phyloP scores from a whole-genome alignment of 2,888 invertebrate genomes.

The Nephrotoma appendiculata region DNA sequence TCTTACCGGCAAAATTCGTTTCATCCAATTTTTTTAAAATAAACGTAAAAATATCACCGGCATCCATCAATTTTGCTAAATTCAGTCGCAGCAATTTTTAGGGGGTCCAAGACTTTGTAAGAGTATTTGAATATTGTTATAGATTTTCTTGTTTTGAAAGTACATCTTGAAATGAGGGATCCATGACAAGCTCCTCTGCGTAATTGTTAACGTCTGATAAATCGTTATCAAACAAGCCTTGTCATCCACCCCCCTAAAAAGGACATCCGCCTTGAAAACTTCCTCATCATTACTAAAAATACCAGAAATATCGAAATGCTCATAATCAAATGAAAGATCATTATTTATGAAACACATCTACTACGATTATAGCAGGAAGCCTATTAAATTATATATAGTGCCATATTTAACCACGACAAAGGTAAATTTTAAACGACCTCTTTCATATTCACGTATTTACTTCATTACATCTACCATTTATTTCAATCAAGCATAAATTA shows the following conservation, averaged over 20 bases:
- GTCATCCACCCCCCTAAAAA: neutral
- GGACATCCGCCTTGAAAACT: neutral
- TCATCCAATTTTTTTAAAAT: no score
- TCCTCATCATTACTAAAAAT: neutral
- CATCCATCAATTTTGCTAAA: no score
- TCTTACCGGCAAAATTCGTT: no score
- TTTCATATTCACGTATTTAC: no score
- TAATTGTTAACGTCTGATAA: neutral
- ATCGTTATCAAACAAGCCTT: neutral
- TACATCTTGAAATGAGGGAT: neutral
- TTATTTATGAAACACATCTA: neutral
- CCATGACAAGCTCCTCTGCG: neutral
- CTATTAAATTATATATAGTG: neutral
- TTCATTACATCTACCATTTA: no score
- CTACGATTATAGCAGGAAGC: neutral
- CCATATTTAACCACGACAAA: neutral
- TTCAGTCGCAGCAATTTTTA: no score
- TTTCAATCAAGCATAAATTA: no score
- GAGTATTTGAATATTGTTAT: no score
- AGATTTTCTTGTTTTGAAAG: no score
- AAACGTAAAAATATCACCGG: no score
- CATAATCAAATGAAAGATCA: neutral
- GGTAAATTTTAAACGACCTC: no score
- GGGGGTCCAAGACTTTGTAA: no score
- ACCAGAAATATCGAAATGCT: neutral